phyloP scores from a whole-genome alignment of 2,113 vertebrate genomes.

The Lipophrys pholis region DNA sequence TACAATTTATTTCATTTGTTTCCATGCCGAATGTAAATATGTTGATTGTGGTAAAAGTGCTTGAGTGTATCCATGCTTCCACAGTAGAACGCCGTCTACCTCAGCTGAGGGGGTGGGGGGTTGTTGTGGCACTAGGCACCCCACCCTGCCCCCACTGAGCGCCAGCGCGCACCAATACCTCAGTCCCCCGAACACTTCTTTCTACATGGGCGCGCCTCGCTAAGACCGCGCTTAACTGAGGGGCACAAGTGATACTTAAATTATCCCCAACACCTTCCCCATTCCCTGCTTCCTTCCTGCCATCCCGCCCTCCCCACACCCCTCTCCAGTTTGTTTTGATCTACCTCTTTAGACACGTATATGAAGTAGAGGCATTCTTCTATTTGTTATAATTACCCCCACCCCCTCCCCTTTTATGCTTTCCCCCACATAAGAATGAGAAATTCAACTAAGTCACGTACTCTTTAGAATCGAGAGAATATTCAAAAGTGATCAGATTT shows the following conservation, averaged over 20 bases:
- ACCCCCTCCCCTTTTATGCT: conserved; percentile 7
- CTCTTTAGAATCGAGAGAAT: conserved; percentile 86
- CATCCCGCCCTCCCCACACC: conserved; percentile 76
- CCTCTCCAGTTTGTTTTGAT: conserved; percentile 90
- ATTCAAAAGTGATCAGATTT: conserved; percentile 85
- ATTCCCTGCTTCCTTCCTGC: conserved; percentile 83
- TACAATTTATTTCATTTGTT: conserved; percentile 76
- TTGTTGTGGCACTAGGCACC: conserved; percentile 79
- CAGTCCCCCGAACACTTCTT: conserved; percentile 87
- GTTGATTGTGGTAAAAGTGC: conserved; percentile 90
- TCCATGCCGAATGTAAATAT: conserved; percentile 90
- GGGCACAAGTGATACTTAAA: conserved; percentile 90
- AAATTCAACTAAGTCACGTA: conserved; percentile 85
- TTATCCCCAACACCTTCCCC: conserved; percentile 73
- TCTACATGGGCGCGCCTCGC: conserved; percentile 87
- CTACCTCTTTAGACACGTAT: conserved; percentile 94
- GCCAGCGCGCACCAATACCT: conserved; percentile 88
- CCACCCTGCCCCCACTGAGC: conserved; percentile 82
- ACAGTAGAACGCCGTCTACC: conserved; percentile 92
- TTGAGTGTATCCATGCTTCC: conserved; percentile 91
- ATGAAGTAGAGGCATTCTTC: conserved; percentile 94
- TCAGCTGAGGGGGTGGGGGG: conserved; percentile 90
- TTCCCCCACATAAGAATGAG: conserved; percentile 52
- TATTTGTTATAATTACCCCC: conserved; percentile 86
- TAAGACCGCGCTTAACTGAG: conserved; percentile 87